Evolutionary conservation across 2,113 vertebrate species (phyloP).

Genomic region (Verasper variegatus): DNA sequence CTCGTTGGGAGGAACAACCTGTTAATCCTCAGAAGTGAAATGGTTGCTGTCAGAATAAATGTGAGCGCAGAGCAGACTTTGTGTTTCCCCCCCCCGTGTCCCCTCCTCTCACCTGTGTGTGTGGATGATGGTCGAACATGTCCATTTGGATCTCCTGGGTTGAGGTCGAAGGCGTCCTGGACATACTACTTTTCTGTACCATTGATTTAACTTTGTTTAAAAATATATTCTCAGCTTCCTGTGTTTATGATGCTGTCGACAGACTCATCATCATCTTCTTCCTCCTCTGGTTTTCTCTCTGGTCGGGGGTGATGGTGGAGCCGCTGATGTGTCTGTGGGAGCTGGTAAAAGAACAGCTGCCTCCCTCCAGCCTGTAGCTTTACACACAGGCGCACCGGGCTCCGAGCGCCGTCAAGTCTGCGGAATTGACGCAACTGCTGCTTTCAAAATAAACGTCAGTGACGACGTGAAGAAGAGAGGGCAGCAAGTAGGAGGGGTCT

Average conservation of each 20-base stretch:
- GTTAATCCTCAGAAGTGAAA: slow-evolving; percentile 62
- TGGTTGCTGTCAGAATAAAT: background rate
- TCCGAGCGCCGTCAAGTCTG: background rate
- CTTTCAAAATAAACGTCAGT: slow-evolving; percentile 47
- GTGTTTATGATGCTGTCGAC: slow-evolving; percentile 53
- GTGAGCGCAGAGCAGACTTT: background rate
- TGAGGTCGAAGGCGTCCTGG: slow-evolving; percentile 94
- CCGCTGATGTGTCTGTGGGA: slow-evolving; percentile 55
- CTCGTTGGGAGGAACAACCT: slow-evolving; percentile 66
- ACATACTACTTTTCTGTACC: slow-evolving; percentile 98
- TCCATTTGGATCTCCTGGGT: slow-evolving; percentile 99
- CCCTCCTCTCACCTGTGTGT: slow-evolving; percentile 89
- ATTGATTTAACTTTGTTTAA: slow-evolving; percentile 85
- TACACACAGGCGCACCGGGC: slow-evolving; percentile 62
- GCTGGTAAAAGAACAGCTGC: slow-evolving; percentile 70
- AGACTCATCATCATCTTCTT: slow-evolving; percentile 64
- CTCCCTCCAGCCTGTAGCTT: slow-evolving; percentile 64
- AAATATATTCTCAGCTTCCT: slow-evolving; percentile 61
- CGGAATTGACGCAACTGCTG: rapidly evolving
- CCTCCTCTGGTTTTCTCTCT: background rate
- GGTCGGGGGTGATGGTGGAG: slow-evolving; percentile 18
- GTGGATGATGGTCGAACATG: slow-evolving; percentile 93
- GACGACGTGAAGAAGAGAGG: background rate
- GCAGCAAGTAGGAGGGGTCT: background rate
- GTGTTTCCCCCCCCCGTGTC: background rate